A percentile compares a stretch with the other conserved stretches of the same genome.
Conservation (phyloP, 2,888 invertebrate species). For the Notodonta ziczac region DNA sequence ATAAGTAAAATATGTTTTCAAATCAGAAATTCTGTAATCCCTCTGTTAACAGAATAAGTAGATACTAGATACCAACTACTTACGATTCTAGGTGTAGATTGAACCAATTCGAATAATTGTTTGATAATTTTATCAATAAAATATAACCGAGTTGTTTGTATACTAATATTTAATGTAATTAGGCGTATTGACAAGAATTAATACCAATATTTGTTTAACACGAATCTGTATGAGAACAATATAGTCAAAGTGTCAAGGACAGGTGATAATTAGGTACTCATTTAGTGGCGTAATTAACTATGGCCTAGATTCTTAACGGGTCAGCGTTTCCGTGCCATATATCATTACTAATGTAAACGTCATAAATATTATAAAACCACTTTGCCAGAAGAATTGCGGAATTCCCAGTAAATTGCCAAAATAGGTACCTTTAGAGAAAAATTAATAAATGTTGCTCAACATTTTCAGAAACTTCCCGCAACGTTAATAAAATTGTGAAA, state of each 20-base stretch:
- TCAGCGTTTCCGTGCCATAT: neutral
- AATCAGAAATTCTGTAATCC: too few relatives aligned
- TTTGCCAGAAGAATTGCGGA: neutral
- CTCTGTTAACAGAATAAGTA: too few relatives aligned
- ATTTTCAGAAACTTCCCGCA: too few relatives aligned
- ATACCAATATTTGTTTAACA: neutral
- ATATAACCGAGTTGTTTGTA: too few relatives aligned
- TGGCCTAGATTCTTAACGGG: neutral
- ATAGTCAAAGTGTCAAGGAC: neutral
- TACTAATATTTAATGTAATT: neutral
- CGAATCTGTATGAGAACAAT: neutral
- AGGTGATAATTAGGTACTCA: neutral
- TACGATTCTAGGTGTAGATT: too few relatives aligned
- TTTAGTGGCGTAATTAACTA: conserved; percentile 3
- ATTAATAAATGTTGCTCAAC: too few relatives aligned
- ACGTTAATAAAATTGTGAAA: neutral
- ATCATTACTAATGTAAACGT: neutral
- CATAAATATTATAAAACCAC: neutral
- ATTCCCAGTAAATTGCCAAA: too few relatives aligned
- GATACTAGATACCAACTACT: too few relatives aligned
- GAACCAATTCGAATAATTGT: too few relatives aligned
- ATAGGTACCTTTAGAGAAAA: too few relatives aligned
- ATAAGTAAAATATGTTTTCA: too few relatives aligned
- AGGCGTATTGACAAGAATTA: neutral
- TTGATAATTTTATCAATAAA: too few relatives aligned